Evolutionary conservation across 1,140 invertebrate genomes (phyloP), one percentile per base, ranked within the genome.

Genomic region (Hetaerina americana): DNA sequence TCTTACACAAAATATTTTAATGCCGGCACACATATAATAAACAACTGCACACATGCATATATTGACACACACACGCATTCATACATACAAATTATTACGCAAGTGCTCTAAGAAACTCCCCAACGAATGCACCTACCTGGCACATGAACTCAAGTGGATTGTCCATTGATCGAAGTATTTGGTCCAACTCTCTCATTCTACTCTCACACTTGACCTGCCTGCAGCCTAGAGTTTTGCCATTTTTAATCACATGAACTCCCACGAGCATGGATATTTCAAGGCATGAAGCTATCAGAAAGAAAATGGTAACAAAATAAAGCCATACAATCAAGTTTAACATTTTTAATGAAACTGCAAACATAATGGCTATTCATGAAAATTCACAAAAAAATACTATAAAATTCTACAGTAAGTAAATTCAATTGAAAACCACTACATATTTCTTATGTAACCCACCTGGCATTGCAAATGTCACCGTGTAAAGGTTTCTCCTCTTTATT

Each of bases 141-240:
- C 92, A 93, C 88, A 94, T 92, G 77, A 93, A 93, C 77, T 92
- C 89, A 29, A 94, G 80, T 0, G 92, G 92, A 80, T 91, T 92
- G 74, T 92, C 90, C 49, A 88, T 86, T 0, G 88, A 86, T 57
- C 90, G 80, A 29, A 94, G 82, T 72, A 95, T 84, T 76, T 92
- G 90, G 78, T 93, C 92, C 72, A 94, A 80, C 79, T 94, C 92
- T 27, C 91, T 82, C 26, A 94, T 81, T 71, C 90, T 84, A 76
- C 91, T 93, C 80, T 93, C 92, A 79, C 92, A 94, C 79, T 94
- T 94, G 69, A 95, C 88, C 76, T 91, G 90, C 15, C 90, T 82
- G 18, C 88, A 85, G 0, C 92, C 92, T 5, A 93, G 82, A 0
- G 89, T 85, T 75, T 87, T 86, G 0, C 90, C 90, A 76, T 93